A percentile compares a stretch with the other conserved stretches of the same genome.
phyloP scores from a whole-genome alignment of 2,113 vertebrate species.

The Zosterops lateralis region DNA sequence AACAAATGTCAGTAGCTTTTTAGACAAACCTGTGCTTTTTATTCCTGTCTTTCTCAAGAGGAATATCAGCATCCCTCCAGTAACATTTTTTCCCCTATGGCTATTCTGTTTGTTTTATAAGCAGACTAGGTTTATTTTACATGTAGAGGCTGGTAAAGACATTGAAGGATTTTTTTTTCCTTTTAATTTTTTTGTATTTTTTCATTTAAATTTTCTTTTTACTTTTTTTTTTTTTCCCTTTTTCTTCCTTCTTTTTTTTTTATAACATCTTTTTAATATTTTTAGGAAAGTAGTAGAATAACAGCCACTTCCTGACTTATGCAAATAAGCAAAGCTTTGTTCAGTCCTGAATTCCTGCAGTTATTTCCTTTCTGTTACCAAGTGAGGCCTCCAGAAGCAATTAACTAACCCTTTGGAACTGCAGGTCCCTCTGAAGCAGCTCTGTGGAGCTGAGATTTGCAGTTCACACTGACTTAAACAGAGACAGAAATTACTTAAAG shows the following conservation, averaged over 20 bases:
- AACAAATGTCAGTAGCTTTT: constrained; percentile 58
- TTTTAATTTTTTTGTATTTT: background rate
- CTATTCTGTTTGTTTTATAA: constrained; percentile 33
- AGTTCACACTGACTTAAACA: background rate
- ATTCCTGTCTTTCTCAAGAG: constrained; percentile 42
- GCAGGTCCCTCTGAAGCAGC: background rate
- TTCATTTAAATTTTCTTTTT: background rate
- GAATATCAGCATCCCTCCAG: constrained; percentile 3
- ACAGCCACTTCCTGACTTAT: background rate
- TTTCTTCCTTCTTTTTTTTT: too few relatives aligned
- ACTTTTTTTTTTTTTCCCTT: too few relatives aligned
- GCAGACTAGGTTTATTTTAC: background rate
- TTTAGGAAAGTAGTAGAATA: background rate
- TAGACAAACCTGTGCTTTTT: constrained; percentile 51
- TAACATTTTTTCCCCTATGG: background rate
- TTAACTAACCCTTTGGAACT: background rate
- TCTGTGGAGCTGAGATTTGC: background rate
- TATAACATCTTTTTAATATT: background rate
- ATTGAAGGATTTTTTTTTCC: background rate
- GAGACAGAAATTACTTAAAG: background rate
- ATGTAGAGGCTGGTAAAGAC: background rate
- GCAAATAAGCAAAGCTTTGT: background rate
- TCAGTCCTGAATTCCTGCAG: background rate
- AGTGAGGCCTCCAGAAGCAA: background rate
- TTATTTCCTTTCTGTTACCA: background rate